These are phyloP conservation scores for Channallabes apus DNA, from an alignment of 2,797 vertebrate species.

Conservation along the genomic window DNA sequence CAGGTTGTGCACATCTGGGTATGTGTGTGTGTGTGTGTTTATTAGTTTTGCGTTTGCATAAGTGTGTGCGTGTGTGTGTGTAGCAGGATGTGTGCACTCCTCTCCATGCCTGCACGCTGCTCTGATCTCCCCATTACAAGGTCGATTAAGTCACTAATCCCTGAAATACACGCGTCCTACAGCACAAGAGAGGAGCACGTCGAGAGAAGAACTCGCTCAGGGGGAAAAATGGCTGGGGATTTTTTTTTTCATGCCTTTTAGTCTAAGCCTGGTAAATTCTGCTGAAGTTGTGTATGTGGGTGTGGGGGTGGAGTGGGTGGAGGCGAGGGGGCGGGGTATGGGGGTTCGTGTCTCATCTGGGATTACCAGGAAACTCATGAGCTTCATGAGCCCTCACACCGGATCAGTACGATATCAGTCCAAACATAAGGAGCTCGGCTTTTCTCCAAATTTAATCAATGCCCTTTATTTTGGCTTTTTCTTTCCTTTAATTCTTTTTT, in stretches of 20 bases:
- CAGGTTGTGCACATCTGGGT: neutral
- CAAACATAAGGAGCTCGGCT: slow-evolving; percentile 23
- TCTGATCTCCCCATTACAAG: slow-evolving; percentile 85
- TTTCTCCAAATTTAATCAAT: slow-evolving; percentile 42
- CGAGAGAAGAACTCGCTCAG: slow-evolving; percentile 50
- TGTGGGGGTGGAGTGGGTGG: neutral
- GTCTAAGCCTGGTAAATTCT: slow-evolving; percentile 72
- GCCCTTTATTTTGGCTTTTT: neutral
- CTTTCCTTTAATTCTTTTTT: neutral
- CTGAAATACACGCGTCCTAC: slow-evolving; percentile 80
- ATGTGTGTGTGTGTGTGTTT: slow-evolving; percentile 55
- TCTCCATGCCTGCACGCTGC: slow-evolving; percentile 76
- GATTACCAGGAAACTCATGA: slow-evolving; percentile 71
- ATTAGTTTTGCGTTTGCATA: slow-evolving; percentile 57
- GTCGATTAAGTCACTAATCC: slow-evolving; percentile 85
- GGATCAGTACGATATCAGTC: slow-evolving; percentile 32
- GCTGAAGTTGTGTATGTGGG: slow-evolving; percentile 55
- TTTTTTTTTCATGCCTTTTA: slow-evolving; percentile 60
- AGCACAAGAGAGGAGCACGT: slow-evolving; percentile 65
- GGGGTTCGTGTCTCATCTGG: slow-evolving; percentile 72
- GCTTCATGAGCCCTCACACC: slow-evolving; percentile 50
- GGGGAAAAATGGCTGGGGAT: slow-evolving; percentile 54
- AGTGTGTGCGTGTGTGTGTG: slow-evolving; percentile 21
- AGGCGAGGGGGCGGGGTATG: slow-evolving; percentile 39
- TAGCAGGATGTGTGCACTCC: slow-evolving; percentile 56